Evolutionary conservation across 2,113 vertebrate species (phyloP).

Genomic region (Sarotherodon lohbergeri): DNA sequence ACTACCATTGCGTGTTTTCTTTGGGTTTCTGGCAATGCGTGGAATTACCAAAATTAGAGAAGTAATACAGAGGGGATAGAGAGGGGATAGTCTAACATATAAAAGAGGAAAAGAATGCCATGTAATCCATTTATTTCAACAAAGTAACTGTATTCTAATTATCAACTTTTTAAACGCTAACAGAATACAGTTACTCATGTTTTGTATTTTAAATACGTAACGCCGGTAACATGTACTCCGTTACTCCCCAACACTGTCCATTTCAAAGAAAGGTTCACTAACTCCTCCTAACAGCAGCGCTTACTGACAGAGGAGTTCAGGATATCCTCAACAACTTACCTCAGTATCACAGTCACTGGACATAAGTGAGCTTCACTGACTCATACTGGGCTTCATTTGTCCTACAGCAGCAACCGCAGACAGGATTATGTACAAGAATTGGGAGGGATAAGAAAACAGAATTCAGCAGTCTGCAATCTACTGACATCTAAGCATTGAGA

Average conservation of each 20-base stretch:
- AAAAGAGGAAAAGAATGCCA: neutral
- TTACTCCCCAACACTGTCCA: neutral
- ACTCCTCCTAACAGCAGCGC: neutral
- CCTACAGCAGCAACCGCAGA: fast-evolving
- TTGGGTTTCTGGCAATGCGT: too few relatives aligned
- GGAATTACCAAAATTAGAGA: too few relatives aligned
- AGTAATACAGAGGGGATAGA: too few relatives aligned
- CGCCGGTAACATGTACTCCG: neutral
- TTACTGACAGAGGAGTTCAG: neutral
- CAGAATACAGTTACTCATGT: neutral
- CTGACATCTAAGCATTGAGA: neutral
- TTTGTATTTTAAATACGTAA: neutral
- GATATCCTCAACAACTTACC: neutral
- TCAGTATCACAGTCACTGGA: neutral
- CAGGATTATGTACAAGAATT: neutral
- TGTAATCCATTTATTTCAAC: neutral
- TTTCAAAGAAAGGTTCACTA: neutral
- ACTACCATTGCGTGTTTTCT: neutral
- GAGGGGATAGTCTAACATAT: neutral
- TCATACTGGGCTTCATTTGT: neutral
- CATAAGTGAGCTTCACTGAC: neutral
- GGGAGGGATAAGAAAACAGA: neutral
- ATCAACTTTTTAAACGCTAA: neutral
- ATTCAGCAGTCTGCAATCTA: neutral
- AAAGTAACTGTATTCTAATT: neutral